Conservation (phyloP, 2,797 vertebrate species). For the Myotis vivesi region DNA sequence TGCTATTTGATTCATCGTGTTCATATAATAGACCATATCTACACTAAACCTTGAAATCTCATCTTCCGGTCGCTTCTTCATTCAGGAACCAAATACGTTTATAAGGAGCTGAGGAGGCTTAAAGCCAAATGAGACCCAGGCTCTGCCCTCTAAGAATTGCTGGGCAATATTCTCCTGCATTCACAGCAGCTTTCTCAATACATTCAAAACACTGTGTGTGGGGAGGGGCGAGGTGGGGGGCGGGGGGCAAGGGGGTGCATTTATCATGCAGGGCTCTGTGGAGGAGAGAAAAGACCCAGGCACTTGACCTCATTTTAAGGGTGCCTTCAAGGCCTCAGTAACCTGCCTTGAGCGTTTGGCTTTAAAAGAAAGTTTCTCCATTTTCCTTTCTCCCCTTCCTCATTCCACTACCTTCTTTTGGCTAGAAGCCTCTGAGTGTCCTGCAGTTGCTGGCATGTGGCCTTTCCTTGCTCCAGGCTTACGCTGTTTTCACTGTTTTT, state of each 20-base stretch:
- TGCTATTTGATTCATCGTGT: background rate
- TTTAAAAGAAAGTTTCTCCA: background rate
- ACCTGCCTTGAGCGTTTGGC: background rate
- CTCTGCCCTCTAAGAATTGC: background rate
- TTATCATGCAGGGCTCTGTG: background rate
- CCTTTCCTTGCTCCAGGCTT: background rate
- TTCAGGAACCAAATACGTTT: background rate
- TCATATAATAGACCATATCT: rapidly evolving
- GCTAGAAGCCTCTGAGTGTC: background rate
- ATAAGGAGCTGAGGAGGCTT: background rate
- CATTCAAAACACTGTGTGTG: background rate
- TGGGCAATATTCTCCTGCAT: background rate
- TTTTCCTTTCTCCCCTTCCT: constrained; percentile 28
- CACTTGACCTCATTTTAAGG: background rate
- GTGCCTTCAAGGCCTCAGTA: background rate
- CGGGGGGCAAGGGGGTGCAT: rapidly evolving
- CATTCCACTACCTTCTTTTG: background rate
- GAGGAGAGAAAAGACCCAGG: background rate
- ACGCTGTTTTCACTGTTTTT: background rate
- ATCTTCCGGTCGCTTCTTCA: background rate
- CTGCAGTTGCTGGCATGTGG: background rate
- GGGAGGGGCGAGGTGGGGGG: rapidly evolving
- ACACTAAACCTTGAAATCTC: background rate
- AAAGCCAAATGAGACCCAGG: background rate
- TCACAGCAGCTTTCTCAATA: background rate